phyloP scores from a whole-genome alignment of 2,888 invertebrate species.

The Ceraclea dissimilis region DNA sequence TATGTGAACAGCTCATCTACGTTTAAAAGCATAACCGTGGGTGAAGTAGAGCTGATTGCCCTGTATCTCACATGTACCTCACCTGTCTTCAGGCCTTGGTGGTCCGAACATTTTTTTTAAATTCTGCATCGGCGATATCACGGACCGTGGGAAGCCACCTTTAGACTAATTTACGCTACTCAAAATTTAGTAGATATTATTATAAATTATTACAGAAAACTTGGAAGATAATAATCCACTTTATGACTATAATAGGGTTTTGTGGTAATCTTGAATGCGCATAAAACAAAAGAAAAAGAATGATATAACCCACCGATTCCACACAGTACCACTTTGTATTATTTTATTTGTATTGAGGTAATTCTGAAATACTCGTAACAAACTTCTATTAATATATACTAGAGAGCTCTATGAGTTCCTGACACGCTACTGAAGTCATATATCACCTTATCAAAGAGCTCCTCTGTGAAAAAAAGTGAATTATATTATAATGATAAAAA shows the following conservation, averaged over 20 bases:
- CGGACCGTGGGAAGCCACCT: too few species aligned
- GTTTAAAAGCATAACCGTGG: too few species aligned
- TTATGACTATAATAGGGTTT: background rate
- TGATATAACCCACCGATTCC: conserved; percentile 5
- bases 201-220: too few species aligned
- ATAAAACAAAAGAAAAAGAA: conserved; percentile 18
- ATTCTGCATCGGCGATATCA: too few species aligned
- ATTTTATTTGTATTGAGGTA: conserved; percentile 25
- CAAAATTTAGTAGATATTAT: too few species aligned
- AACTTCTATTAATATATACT: background rate
- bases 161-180: too few species aligned
- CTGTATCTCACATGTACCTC: too few species aligned
- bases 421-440: conserved; percentile 23
- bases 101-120: too few species aligned
- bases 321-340: conserved; percentile 22
- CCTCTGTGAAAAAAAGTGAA: conserved; percentile 8
- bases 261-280: conserved; percentile 10
- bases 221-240: too few species aligned
- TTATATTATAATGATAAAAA: conserved; percentile 13
- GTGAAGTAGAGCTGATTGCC: too few species aligned
- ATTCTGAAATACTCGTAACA: conserved; percentile 25
- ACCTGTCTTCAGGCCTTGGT: too few species aligned
- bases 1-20: too few species aligned
- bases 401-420: conserved; percentile 19
- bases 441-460: conserved; percentile 21